A percentile compares a stretch with the other conserved stretches of the same genome.
Evolutionary conservation across 2,113 vertebrate species (phyloP).

Genomic region (Zosterops lateralis): DNA sequence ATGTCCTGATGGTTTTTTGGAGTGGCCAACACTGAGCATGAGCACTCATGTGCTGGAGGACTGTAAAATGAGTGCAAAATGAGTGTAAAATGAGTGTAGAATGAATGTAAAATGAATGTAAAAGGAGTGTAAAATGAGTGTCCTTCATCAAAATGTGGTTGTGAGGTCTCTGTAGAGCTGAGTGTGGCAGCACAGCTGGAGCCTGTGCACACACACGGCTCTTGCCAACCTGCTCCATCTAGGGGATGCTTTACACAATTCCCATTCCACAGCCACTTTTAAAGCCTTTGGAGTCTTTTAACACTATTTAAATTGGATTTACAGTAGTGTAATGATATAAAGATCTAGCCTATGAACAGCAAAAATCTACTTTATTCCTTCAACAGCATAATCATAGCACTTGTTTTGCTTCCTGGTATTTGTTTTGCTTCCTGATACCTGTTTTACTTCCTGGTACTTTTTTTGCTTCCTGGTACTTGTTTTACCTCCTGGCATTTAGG

Average conservation of each 20-base stretch:
- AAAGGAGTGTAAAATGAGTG: neutral
- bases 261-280: neutral
- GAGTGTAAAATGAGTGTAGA: neutral
- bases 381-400: neutral
- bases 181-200: neutral
- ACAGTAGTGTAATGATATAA: neutral
- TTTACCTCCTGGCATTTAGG: neutral
- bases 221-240: slow-evolving; percentile 52
- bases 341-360: neutral
- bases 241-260: slow-evolving; percentile 13
- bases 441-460: neutral
- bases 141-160: neutral
- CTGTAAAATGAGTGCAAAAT: neutral
- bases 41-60: neutral
- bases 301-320: neutral
- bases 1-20: neutral
- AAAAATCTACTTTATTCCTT: neutral
- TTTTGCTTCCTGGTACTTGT: neutral
- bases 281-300: neutral
- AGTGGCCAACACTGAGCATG: neutral
- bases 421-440: neutral
- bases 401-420: neutral
- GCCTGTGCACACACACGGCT: neutral
- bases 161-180: neutral
- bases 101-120: neutral